Evolutionary conservation across 2,888 invertebrate genomes (phyloP).

Genomic region (Metacarcinus magister): DNA sequence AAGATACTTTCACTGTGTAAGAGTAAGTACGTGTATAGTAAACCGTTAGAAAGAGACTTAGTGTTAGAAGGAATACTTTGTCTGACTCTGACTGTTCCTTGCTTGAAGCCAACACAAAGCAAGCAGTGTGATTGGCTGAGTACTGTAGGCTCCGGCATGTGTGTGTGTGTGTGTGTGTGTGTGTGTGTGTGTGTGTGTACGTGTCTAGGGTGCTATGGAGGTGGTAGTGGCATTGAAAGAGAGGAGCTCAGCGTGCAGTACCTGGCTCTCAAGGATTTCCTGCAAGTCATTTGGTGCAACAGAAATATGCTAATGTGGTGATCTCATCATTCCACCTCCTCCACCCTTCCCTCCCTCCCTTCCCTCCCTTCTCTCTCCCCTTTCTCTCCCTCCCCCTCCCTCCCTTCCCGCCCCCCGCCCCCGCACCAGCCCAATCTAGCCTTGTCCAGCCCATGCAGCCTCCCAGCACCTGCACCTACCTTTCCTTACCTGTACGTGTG

Average conservation of each 20-base stretch:
- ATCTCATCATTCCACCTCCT: background rate
- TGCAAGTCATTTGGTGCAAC: slow-evolving; percentile 28
- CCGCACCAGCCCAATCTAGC: background rate
- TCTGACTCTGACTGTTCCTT: background rate
- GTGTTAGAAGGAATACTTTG: no score
- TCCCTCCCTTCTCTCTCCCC: background rate
- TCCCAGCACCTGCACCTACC: background rate
- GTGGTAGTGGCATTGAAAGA: background rate
- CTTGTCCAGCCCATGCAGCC: no score
- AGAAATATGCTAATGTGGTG: slow-evolving; percentile 7
- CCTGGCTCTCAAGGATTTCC: background rate
- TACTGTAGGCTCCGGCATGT: background rate
- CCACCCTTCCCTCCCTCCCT: background rate
- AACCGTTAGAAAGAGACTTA: no score
- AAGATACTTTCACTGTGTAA: no score
- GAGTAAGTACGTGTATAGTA: no score
- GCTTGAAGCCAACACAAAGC: background rate
- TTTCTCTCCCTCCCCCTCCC: background rate
- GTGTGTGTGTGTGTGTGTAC: slow-evolving; percentile 9
- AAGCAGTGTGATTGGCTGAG: no score
- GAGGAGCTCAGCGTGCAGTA: background rate
- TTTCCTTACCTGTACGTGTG: background rate
- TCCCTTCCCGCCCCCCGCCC: background rate
- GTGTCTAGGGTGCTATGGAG: background rate
- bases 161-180: slow-evolving; percentile 29